phyloP scores from a whole-genome alignment of 2,797 vertebrate genomes.

The Hemitrygon akajei region DNA sequence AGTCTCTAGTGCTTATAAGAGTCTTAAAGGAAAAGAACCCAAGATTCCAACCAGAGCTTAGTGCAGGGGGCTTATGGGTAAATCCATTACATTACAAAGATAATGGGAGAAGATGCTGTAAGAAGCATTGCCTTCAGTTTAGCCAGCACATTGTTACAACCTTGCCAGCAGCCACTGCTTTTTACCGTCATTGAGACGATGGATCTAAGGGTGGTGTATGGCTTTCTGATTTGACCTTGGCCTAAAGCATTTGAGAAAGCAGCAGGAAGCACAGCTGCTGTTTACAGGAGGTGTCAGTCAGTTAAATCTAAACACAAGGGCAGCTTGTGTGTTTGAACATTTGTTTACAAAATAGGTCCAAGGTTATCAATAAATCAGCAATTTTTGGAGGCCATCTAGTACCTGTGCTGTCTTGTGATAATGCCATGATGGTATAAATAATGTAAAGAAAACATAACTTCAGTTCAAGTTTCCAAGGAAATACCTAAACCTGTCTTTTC shows the following conservation, averaged over 20 bases:
- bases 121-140: background rate
- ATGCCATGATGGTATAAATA: background rate
- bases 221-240: background rate
- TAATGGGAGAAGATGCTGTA: background rate
- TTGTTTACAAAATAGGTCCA: slow-evolving; percentile 12
- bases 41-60: background rate
- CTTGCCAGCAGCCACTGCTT: background rate
- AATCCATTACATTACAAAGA: background rate
- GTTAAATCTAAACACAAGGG: slow-evolving; percentile 13
- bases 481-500: background rate
- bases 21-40: background rate
- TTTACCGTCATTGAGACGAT: background rate
- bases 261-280: background rate
- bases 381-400: background rate
- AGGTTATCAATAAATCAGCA: slow-evolving; percentile 20
- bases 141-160: background rate
- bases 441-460: background rate
- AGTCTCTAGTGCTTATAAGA: background rate
- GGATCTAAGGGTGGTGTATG: too few species aligned
- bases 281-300: background rate
- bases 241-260: background rate
- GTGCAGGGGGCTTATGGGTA: background rate
- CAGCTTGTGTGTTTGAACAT: background rate
- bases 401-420: background rate
- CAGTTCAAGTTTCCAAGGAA: background rate